These are phyloP conservation scores for Plecturocebus donacophilus DNA, from an alignment of 2,113 vertebrate species.

Conservation along the genomic window DNA sequence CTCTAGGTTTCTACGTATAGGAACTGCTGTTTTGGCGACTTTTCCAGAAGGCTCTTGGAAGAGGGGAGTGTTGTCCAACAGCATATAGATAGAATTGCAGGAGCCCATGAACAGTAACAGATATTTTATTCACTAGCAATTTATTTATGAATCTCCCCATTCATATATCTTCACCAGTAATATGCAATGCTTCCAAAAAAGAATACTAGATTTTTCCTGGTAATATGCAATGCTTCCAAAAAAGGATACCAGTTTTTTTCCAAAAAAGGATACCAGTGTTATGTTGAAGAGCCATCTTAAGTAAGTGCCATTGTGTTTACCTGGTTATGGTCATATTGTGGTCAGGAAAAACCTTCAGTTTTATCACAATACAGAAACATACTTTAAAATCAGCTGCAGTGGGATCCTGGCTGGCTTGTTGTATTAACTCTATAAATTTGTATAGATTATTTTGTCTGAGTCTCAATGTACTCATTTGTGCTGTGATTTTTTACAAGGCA, in stretches of 20 bases:
- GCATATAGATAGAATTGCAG: not conserved
- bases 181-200: not conserved
- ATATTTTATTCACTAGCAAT: not conserved
- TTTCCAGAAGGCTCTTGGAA: not conserved
- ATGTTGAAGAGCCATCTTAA: not conserved
- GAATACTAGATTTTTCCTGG: not conserved
- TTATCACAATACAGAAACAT: not conserved
- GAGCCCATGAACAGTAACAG: not conserved
- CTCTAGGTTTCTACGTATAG: not conserved
- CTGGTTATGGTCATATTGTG: not conserved
- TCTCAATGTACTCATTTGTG: conserved; percentile 26
- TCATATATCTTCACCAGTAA: not conserved
- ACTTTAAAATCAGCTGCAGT: not conserved
- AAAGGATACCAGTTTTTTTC: not conserved
- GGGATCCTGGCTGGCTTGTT: not conserved
- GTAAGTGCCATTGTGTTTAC: not conserved
- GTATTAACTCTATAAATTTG: not conserved
- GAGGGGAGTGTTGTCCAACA: not conserved
- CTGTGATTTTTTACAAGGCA: conserved; percentile 29
- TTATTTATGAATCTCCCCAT: not conserved
- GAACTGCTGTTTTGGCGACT: not conserved
- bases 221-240: not conserved
- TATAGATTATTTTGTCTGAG: not conserved
- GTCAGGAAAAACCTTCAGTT: not conserved
- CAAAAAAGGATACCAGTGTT: too few relatives aligned